Evolutionary conservation across 2,888 invertebrate species (phyloP).

Genomic region (Trachelus tabidus): DNA sequence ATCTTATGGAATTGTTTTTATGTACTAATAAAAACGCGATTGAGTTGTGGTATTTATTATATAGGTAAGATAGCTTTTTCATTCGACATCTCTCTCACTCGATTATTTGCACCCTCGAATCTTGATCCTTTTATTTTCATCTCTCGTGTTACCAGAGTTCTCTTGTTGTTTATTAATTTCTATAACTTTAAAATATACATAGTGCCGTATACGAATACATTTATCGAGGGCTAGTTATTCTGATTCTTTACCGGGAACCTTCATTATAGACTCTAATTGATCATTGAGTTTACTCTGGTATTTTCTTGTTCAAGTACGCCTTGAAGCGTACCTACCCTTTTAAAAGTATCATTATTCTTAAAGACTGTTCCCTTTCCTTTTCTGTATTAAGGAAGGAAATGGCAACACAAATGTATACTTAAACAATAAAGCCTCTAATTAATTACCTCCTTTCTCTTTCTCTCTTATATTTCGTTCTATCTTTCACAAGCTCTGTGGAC

Average conservation of each 20-base stretch:
- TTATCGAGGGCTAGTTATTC: not conserved
- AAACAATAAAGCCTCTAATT: not conserved
- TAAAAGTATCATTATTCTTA: not conserved
- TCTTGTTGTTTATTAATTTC: not conserved
- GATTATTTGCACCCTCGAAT: conserved; percentile 1
- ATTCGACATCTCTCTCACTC: not conserved
- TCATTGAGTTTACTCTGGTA: not conserved
- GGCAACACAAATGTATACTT: not conserved
- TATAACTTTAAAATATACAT: not conserved
- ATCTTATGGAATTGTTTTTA: not conserved
- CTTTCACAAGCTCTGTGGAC: not conserved
- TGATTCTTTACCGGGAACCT: not conserved
- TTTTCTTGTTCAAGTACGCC: not conserved
- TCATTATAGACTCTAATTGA: not conserved
- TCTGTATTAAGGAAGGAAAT: not conserved
- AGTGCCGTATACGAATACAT: not conserved
- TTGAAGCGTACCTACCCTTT: not conserved
- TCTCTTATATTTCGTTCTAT: not conserved
- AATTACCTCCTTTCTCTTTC: not conserved
- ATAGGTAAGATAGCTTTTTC: not conserved
- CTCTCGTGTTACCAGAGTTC: not conserved
- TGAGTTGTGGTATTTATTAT: not conserved
- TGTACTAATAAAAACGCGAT: not conserved
- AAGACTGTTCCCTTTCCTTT: not conserved
- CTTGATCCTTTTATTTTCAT: conserved; percentile 5